phyloP scores from a whole-genome alignment of 1,140 invertebrate genomes.

The Panulirus ornatus region DNA sequence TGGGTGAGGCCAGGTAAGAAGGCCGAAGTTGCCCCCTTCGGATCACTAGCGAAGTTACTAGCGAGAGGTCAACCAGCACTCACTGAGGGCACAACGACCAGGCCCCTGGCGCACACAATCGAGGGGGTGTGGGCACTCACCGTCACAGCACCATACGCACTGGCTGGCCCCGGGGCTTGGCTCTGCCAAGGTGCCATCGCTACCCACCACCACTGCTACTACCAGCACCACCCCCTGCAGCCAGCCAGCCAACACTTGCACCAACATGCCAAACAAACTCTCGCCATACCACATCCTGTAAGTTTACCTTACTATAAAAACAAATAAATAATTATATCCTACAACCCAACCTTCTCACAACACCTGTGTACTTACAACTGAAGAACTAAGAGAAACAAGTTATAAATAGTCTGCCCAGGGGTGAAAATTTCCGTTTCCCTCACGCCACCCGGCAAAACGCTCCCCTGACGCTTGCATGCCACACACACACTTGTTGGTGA shows the following conservation, averaged over 20 bases:
- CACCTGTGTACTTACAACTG: no score
- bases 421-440: no score
- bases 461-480: no score
- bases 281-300: no score
- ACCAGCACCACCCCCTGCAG: neutral
- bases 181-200: neutral
- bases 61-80: neutral
- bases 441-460: no score
- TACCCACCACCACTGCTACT: neutral
- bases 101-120: constrained; percentile 9
- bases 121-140: constrained; percentile 31
- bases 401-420: no score
- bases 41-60: no score
- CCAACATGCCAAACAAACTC: neutral
- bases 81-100: neutral
- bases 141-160: constrained; percentile 37
- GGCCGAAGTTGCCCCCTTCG: neutral
- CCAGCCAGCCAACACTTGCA: neutral
- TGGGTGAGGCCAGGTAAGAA: constrained; percentile 5
- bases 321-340: no score
- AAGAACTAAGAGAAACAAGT: no score
- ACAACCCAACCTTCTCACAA: no score
- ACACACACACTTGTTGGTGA: no score
- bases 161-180: constrained; percentile 3
- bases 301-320: no score